These are phyloP conservation scores for Batillaria attramentaria DNA, from an alignment of 1,140 invertebrate species.

Conservation along the genomic window DNA sequence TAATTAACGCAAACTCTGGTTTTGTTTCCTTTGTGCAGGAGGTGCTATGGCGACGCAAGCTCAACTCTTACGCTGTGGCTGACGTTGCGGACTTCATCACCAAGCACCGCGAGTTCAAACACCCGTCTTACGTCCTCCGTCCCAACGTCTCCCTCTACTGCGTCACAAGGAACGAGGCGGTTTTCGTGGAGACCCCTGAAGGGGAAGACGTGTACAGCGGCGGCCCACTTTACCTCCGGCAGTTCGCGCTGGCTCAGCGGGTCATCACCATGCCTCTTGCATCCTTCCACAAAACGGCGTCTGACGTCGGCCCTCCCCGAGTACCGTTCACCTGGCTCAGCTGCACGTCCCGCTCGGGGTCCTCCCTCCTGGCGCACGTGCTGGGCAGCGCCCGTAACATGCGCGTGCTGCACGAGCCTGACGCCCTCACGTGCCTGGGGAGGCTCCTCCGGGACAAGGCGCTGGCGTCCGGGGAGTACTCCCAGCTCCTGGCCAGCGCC, in stretches of 20 bases:
- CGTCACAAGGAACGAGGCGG: constrained; percentile 59
- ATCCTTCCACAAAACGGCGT: constrained; percentile 65
- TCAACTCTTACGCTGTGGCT: constrained; percentile 53
- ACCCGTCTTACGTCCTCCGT: constrained; percentile 63
- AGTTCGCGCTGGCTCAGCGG: constrained; percentile 59
- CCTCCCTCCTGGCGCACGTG: constrained; percentile 60
- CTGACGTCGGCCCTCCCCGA: constrained; percentile 61
- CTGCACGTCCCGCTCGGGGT: constrained; percentile 61
- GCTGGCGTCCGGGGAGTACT: constrained; percentile 58
- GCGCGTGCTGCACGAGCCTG: constrained; percentile 59
- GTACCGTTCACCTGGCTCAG: constrained; percentile 61
- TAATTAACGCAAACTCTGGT: too few relatives aligned
- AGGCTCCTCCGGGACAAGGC: constrained; percentile 50
- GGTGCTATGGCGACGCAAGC: constrained; percentile 64
- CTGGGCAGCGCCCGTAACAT: constrained; percentile 61
- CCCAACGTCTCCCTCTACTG: constrained; percentile 64
- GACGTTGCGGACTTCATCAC: constrained; percentile 63
- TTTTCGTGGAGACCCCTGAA: constrained; percentile 60
- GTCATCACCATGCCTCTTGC: constrained; percentile 64
- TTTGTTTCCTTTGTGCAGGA: too few relatives aligned
- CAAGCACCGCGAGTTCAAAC: constrained; percentile 63
- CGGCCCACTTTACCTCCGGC: constrained; percentile 48
- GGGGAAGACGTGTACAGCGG: constrained; percentile 52
- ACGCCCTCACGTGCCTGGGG: constrained; percentile 60
- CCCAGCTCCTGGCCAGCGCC: constrained; percentile 59